A percentile compares a stretch with the other conserved stretches of the same genome.
phyloP scores from a whole-genome alignment of 1,140 invertebrate genomes.

The Cryptotermes secundus region DNA sequence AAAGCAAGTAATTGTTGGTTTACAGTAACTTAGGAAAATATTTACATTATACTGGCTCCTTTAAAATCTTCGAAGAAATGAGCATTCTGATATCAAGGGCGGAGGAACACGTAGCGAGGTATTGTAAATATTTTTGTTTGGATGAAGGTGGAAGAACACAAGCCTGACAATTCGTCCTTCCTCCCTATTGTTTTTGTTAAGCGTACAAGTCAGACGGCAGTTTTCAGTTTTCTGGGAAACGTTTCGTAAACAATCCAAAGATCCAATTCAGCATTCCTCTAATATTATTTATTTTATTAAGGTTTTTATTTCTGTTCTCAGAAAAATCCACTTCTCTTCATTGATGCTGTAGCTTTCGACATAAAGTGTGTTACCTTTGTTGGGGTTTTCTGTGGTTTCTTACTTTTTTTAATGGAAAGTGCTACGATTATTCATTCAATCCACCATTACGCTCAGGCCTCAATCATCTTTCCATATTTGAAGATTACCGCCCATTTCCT shows the following conservation, averaged over 20 bases:
- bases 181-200: not conserved
- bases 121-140: not conserved
- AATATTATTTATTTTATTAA: not conserved
- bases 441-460: no score
- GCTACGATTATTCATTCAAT: no score
- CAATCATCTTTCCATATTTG: no score
- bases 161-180: not conserved
- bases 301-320: not conserved
- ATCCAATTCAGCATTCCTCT: no score
- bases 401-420: no score
- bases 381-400: no score
- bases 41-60: not conserved
- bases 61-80: not conserved
- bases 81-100: not conserved
- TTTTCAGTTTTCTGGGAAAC: not conserved
- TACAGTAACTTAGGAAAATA: not conserved
- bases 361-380: no score
- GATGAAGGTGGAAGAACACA: not conserved
- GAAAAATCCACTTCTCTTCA: not conserved
- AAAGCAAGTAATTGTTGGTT: not conserved
- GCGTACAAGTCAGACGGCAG: not conserved
- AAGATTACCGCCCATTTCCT: no score
- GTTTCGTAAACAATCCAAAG: not conserved
- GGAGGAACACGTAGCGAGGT: not conserved
- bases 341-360: no score